Conservation (phyloP, 2,888 invertebrate genomes). For the Hemicrepidius hirtus region DNA sequence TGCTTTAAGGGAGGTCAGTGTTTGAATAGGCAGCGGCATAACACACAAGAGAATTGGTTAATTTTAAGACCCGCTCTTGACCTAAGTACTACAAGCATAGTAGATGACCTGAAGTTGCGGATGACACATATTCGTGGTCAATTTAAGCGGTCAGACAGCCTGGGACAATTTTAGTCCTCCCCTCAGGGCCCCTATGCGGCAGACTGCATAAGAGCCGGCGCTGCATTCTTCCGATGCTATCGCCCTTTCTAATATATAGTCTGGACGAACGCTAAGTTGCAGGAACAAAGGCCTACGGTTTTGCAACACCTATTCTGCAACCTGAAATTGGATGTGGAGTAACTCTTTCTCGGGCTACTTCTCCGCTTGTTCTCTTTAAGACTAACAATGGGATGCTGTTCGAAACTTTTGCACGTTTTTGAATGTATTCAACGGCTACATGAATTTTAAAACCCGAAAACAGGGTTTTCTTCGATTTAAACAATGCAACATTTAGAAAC, state of each 20-base stretch:
- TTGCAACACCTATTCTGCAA: conserved; percentile 56
- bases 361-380: not conserved
- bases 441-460: no score
- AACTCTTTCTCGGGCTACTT: conserved; percentile 7
- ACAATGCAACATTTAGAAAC: no score
- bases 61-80: conserved; percentile 8
- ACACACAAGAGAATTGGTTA: conserved; percentile 11
- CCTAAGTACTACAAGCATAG: not conserved
- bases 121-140: conserved; percentile 43
- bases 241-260: conserved; percentile 65
- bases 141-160: conserved; percentile 51
- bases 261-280: conserved; percentile 59
- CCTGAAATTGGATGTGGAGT: conserved; percentile 59
- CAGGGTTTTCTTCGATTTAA: no score
- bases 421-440: no score
- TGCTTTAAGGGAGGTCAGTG: conserved; percentile 33
- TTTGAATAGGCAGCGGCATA: conserved; percentile 10
- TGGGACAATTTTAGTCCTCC: conserved; percentile 43
- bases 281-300: conserved; percentile 60
- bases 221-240: conserved; percentile 66
- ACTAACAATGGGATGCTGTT: no score
- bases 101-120: conserved; percentile 27
- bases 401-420: no score
- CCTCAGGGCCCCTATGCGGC: conserved; percentile 42
- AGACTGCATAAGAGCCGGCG: conserved; percentile 57